These are phyloP conservation scores for Baronia brevicornis DNA, from an alignment of 2,888 invertebrate species.

Conservation along the genomic window DNA sequence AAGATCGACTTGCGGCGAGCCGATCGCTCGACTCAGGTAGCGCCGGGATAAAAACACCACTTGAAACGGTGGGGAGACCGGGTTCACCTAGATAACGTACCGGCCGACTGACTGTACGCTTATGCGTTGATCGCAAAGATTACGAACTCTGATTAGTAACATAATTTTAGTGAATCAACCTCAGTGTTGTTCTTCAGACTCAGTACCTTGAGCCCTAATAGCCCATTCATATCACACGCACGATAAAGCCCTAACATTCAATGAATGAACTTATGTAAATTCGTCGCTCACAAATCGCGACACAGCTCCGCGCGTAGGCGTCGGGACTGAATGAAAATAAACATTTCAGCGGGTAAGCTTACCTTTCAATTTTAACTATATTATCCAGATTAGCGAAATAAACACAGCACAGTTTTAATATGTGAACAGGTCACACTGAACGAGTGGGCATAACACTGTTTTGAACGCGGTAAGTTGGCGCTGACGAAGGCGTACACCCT, in stretches of 20 bases:
- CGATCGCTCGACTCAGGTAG: constrained; percentile 49
- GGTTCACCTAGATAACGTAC: constrained; percentile 62
- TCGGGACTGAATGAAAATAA: constrained; percentile 68
- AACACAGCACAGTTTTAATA: constrained; percentile 48
- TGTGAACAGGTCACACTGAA: constrained; percentile 49
- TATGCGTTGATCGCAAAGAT: constrained; percentile 24
- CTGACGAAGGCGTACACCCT: constrained; percentile 34
- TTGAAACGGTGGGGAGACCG: constrained; percentile 60
- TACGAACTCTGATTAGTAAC: constrained; percentile 25
- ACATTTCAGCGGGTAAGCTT: constrained; percentile 42
- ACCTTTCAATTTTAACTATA: constrained; percentile 69
- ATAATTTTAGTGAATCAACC: constrained; percentile 45
- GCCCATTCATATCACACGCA: constrained; percentile 62
- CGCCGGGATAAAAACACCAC: constrained; percentile 69
- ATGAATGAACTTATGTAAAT: constrained; percentile 73
- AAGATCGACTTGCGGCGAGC: constrained; percentile 19
- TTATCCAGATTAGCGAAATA: constrained; percentile 69
- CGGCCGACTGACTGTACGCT: constrained; percentile 36
- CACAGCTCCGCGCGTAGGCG: constrained; percentile 65
- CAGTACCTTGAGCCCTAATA: constrained; percentile 48
- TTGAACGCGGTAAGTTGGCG: constrained; percentile 32
- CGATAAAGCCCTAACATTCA: constrained; percentile 58
- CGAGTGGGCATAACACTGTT: constrained; percentile 55
- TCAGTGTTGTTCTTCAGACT: constrained; percentile 28
- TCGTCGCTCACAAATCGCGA: constrained; percentile 72